Evolutionary conservation across 2,888 invertebrate genomes (phyloP), one percentile per base, ranked within the genome.

Genomic region (Aradus depressus): DNA sequence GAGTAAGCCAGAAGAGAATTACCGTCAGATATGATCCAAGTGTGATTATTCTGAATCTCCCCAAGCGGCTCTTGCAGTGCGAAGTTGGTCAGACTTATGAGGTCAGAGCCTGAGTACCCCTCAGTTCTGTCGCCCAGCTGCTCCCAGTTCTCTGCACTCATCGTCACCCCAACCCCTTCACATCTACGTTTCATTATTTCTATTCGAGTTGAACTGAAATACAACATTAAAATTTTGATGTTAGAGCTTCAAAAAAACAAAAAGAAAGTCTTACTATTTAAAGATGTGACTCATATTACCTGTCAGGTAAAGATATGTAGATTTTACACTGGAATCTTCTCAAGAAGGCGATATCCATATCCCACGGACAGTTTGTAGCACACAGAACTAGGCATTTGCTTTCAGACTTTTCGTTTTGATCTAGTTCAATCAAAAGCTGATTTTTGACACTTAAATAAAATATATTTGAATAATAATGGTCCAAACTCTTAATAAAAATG

Each of bases 291-390:
- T n/a, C n/a, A n/a, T n/a, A n/a, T 51, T 60, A 70, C 71, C 61
- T 66, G 58, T 70, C 66, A 3, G 77, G 77, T 21, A 77, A 63
- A 1, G 75, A 72, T 28, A 76, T 67, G 61, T 72, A 75, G 23
- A 76, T 68, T 12, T 71, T 66, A 60, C 71, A 71, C 61, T 76
- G 74, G 58, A 77, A 76, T 37, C 77, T 65, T 47, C 76, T 60
- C 49, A 76, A 60, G 58, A 77, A 75, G 1, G 77, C 77, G 0
- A 71, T 62, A 59, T 77, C 77, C 22, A 77, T 64, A 54, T 77
- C 77, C 77, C 77, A 77, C 1, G 77, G 77, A 59, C 76, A 75
- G 62, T 77, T 77, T 2, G 77, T 77, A 14, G 76, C 76, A 59
- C 74, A 72, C 21, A 77, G 64, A 14, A 77, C 61, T 55, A 74